A percentile compares a stretch with the other conserved stretches of the same genome.
Conservation (phyloP, 2,888 invertebrate genomes). For the Mechanitis mazaeus region DNA sequence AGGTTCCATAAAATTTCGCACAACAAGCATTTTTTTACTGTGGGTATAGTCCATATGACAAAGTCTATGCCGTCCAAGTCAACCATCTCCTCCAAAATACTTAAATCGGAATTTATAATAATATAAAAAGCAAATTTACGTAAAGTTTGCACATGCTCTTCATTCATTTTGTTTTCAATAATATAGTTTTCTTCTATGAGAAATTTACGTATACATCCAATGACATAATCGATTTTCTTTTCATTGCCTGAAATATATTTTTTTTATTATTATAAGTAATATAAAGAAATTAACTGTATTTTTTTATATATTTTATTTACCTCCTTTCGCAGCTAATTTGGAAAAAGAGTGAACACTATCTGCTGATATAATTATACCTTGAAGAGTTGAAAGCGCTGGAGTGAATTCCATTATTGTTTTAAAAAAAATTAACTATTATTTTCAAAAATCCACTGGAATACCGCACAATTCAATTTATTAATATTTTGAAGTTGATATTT, state of each 20-base stretch:
- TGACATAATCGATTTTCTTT: constrained; percentile 49
- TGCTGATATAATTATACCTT: constrained; percentile 58
- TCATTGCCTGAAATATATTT: constrained; percentile 56
- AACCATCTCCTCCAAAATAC: constrained; percentile 47
- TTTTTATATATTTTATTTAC: constrained; percentile 37
- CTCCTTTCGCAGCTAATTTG: constrained; percentile 54
- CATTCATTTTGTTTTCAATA: constrained; percentile 35
- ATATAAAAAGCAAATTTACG: constrained; percentile 58
- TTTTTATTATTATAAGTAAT: constrained; percentile 12
- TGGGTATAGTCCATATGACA: constrained; percentile 58
- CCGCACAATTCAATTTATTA: no score
- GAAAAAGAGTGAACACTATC: constrained; percentile 54
- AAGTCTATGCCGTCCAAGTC: constrained; percentile 52
- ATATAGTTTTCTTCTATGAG: constrained; percentile 47
- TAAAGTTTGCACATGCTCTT: constrained; percentile 34
- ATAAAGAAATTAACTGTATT: constrained; percentile 1
- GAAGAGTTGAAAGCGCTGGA: constrained; percentile 54
- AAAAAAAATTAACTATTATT: no score
- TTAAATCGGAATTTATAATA: constrained; percentile 55
- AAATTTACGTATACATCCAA: constrained; percentile 43
- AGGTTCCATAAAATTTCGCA: constrained; percentile 62
- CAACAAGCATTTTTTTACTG: constrained; percentile 55
- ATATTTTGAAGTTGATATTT: no score
- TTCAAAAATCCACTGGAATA: no score
- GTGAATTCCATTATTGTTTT: constrained; percentile 44